Percentiles rank a stretch among this genome's conserved stretches.
phyloP scores from a whole-genome alignment of 2,113 vertebrate species.

The Tor tambroides region DNA sequence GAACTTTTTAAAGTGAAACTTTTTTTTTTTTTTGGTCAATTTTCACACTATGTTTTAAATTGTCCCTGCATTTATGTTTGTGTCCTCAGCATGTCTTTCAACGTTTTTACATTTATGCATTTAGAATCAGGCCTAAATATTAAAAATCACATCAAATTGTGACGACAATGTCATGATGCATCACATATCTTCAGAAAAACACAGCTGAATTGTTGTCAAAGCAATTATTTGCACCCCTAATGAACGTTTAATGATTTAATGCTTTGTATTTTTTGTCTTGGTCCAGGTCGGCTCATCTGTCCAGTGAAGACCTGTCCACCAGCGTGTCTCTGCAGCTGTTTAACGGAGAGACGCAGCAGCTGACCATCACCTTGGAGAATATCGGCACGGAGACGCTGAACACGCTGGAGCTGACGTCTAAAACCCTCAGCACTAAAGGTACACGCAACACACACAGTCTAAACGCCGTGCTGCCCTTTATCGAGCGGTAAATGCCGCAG shows the following conservation, averaged over 20 bases:
- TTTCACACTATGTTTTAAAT: background rate
- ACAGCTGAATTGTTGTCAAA: background rate
- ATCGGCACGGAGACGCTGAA: slow-evolving; percentile 87
- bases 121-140: background rate
- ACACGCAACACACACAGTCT: slow-evolving; percentile 21
- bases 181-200: background rate
- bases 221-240: background rate
- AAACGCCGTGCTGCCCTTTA: background rate
- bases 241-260: background rate
- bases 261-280: background rate
- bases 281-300: slow-evolving; percentile 84
- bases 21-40: background rate
- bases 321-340: slow-evolving; percentile 91
- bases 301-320: slow-evolving; percentile 85
- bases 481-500: background rate
- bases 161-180: background rate
- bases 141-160: background rate
- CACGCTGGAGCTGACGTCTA: slow-evolving; percentile 90
- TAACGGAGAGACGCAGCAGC: slow-evolving; percentile 89
- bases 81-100: background rate
- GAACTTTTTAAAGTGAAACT: background rate
- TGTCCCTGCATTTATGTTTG: background rate
- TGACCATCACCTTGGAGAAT: slow-evolving; percentile 89
- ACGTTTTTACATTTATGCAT: background rate
- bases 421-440: slow-evolving; percentile 89